Conservation (phyloP, 2,888 invertebrate species). For the Drosophila algonquin region DNA sequence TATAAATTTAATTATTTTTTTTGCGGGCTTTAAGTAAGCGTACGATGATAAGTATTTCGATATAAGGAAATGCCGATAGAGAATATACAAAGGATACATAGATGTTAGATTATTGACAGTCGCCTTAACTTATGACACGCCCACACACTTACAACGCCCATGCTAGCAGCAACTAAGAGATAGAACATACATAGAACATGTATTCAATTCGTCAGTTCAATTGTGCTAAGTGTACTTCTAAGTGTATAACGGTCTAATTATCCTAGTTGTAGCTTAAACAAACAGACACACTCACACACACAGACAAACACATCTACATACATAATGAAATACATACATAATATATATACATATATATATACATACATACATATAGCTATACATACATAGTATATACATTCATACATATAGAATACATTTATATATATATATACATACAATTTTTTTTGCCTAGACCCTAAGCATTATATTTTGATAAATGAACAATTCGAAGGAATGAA, state of each 20-base stretch:
- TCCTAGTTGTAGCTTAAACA: slow-evolving; percentile 49
- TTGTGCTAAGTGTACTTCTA: slow-evolving; percentile 74
- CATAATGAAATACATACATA: slow-evolving; percentile 3
- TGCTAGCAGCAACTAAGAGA: too few relatives aligned
- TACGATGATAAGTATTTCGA: slow-evolving; percentile 1
- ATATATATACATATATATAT: slow-evolving; percentile 15
- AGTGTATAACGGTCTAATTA: slow-evolving; percentile 65
- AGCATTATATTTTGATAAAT: slow-evolving; percentile 56
- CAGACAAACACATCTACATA: slow-evolving; percentile 25
- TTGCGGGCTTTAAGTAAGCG: slow-evolving; percentile 4
- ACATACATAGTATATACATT: slow-evolving; percentile 24
- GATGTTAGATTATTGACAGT: slow-evolving; percentile 60
- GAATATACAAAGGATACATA: slow-evolving; percentile 12
- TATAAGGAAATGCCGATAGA: slow-evolving; percentile 12
- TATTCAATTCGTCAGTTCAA: slow-evolving; percentile 58
- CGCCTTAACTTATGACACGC: slow-evolving; percentile 73
- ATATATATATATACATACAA: slow-evolving; percentile 40
- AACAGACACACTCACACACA: slow-evolving; percentile 24
- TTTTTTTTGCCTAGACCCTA: slow-evolving; percentile 53
- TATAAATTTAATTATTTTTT: slow-evolving; percentile 8
- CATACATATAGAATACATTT: slow-evolving; percentile 7
- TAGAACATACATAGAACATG: slow-evolving; percentile 4
- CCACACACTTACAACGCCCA: background rate
- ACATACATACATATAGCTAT: slow-evolving; percentile 25
- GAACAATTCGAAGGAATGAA: slow-evolving; percentile 10